These are phyloP conservation scores for Fragum fragum DNA, from an alignment of 2,888 invertebrate genomes.

Conservation along the genomic window DNA sequence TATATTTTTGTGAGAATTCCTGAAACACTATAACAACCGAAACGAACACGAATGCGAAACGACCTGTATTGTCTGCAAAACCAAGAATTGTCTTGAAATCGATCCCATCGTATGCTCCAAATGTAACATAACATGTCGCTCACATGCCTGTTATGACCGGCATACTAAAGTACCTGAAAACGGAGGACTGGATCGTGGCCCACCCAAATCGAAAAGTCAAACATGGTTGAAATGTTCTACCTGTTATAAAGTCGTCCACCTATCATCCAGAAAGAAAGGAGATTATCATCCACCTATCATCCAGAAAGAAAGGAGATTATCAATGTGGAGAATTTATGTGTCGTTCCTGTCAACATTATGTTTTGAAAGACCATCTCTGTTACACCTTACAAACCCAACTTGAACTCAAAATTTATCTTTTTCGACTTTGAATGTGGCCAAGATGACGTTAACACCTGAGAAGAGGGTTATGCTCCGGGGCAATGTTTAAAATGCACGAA, in stretches of 20 bases:
- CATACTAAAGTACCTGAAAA: conserved; percentile 29
- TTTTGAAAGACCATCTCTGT: conserved; percentile 29
- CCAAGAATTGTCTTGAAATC: conserved; percentile 26
- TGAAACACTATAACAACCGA: conserved; percentile 37
- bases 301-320: conserved; percentile 27
- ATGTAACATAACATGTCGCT: conserved; percentile 37
- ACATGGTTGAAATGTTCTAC: conserved; percentile 34
- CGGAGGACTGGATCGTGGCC: conserved; percentile 8
- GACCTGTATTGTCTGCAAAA: conserved; percentile 44
- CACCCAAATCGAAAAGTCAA: conserved; percentile 24
- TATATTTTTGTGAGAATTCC: conserved; percentile 35
- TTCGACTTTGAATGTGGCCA: conserved; percentile 46
- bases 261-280: no score
- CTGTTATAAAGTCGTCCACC: conserved; percentile 41
- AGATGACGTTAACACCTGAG: conserved; percentile 28
- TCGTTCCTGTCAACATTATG: conserved; percentile 8
- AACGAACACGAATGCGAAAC: conserved; percentile 36
- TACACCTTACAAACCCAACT: conserved; percentile 34
- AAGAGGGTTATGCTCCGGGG: conserved; percentile 13
- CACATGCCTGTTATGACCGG: conserved; percentile 16
- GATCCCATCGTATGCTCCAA: not conserved
- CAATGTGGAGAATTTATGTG: conserved; percentile 41
- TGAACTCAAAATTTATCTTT: conserved; percentile 40
- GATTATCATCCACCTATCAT: no score
- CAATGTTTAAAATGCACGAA: conserved; percentile 36